Evolutionary conservation across 2,113 vertebrate genomes (phyloP).

Genomic region (Callaeas wilsoni): DNA sequence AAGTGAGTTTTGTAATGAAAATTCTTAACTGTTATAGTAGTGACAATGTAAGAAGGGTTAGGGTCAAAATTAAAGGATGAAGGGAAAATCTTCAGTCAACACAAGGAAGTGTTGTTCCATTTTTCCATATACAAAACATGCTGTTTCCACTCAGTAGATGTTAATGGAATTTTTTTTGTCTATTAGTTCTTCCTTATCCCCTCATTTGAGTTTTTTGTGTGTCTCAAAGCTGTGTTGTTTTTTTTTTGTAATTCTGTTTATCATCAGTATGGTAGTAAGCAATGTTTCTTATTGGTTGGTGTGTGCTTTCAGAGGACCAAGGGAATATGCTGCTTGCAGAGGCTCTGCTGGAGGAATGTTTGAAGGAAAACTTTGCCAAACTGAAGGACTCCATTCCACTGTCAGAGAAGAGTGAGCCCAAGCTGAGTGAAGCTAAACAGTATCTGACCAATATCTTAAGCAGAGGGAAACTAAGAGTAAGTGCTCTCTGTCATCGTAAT

Average conservation of each 20-base stretch:
- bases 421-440: conserved; percentile 80
- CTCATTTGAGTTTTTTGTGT: not conserved
- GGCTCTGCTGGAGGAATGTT: conserved; percentile 85
- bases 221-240: not conserved
- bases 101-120: not conserved
- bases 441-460: conserved; percentile 84
- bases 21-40: not conserved
- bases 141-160: not conserved
- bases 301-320: conserved; percentile 84
- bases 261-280: not conserved
- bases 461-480: conserved; percentile 84
- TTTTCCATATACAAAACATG: not conserved
- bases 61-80: not conserved
- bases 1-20: not conserved
- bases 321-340: conserved; percentile 86
- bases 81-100: not conserved
- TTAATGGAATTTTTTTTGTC: not conserved
- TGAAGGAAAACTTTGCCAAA: conserved; percentile 84
- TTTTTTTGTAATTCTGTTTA: not conserved
- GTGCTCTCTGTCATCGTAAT: not conserved
- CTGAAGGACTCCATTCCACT: conserved; percentile 80
- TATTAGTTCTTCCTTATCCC: not conserved
- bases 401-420: conserved; percentile 81
- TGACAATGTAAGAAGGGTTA: not conserved
- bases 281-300: not conserved